Evolutionary conservation across 1,140 invertebrate species (phyloP).

Genomic region (Lucilia cuprina): DNA sequence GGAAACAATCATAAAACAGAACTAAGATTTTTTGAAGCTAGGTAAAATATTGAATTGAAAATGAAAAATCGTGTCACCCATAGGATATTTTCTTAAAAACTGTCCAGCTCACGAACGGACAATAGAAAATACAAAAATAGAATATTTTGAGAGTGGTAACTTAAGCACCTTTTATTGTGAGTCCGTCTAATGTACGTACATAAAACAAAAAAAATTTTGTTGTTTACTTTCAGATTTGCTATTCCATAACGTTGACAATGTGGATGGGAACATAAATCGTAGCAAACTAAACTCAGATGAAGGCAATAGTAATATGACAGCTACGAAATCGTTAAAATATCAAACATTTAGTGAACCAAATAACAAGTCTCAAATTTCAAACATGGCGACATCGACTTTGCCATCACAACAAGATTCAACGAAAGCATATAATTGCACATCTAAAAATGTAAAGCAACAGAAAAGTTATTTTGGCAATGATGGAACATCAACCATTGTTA

Average conservation of each 20-base stretch:
- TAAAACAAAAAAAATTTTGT: no score
- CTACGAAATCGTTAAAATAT: background rate
- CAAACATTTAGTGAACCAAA: background rate
- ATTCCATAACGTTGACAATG: background rate
- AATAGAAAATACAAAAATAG: no score
- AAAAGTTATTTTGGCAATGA: conserved; percentile 37
- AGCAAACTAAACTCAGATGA: background rate
- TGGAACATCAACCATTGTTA: conserved; percentile 55
- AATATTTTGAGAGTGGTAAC: no score
- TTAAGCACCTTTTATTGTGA: no score
- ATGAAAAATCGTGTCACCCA: no score
- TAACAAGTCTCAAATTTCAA: background rate
- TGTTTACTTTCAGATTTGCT: background rate
- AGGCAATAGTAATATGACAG: conserved; percentile 5
- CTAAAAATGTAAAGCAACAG: conserved; percentile 2
- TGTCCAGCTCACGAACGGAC: no score
- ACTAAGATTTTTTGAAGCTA: no score
- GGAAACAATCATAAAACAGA: no score
- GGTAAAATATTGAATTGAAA: no score
- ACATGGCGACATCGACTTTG: background rate
- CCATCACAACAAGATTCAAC: background rate
- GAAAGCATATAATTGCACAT: background rate
- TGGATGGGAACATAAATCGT: background rate
- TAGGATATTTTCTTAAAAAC: no score
- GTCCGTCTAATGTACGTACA: no score